phyloP scores from a whole-genome alignment of 2,113 vertebrate genomes.

The Penelope pileata region DNA sequence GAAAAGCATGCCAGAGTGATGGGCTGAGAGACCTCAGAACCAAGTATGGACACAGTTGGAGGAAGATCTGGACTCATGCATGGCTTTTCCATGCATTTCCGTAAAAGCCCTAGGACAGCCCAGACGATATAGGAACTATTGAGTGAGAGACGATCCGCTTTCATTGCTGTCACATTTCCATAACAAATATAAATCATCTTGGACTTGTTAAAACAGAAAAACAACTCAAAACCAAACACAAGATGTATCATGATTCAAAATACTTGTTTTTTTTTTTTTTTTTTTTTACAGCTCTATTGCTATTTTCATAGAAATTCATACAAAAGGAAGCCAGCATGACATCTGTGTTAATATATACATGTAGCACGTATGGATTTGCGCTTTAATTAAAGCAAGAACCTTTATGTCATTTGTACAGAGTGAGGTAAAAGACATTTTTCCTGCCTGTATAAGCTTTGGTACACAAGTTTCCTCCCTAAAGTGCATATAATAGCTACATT shows the following conservation, averaged over 20 bases:
- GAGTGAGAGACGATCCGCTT: not conserved
- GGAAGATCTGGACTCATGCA: not conserved
- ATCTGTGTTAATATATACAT: not conserved
- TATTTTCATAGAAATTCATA: not conserved
- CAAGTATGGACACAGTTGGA: not conserved
- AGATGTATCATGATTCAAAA: not conserved
- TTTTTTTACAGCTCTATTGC: not conserved
- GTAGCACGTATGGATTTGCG: slow-evolving; percentile 14
- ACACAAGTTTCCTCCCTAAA: slow-evolving; percentile 54
- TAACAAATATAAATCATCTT: slow-evolving; percentile 2
- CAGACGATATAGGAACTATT: slow-evolving; percentile 6
- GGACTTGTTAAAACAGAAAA: slow-evolving; percentile 11
- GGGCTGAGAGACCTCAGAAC: not conserved
- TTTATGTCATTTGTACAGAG: slow-evolving; percentile 11
- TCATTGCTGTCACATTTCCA: slow-evolving; percentile 24
- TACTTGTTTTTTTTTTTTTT: not conserved
- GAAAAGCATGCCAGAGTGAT: rapidly evolving
- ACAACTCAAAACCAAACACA: not conserved
- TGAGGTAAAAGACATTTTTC: slow-evolving; percentile 50
- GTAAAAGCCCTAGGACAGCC: not conserved
- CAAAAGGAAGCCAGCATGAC: not conserved
- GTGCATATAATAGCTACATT: slow-evolving; percentile 50
- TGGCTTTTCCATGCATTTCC: not conserved
- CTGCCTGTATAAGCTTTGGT: slow-evolving; percentile 37
- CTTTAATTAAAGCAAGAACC: slow-evolving; percentile 30